These are phyloP conservation scores for Stomatorhinus walkeri DNA, from an alignment of 2,797 vertebrate species.

Conservation along the genomic window DNA sequence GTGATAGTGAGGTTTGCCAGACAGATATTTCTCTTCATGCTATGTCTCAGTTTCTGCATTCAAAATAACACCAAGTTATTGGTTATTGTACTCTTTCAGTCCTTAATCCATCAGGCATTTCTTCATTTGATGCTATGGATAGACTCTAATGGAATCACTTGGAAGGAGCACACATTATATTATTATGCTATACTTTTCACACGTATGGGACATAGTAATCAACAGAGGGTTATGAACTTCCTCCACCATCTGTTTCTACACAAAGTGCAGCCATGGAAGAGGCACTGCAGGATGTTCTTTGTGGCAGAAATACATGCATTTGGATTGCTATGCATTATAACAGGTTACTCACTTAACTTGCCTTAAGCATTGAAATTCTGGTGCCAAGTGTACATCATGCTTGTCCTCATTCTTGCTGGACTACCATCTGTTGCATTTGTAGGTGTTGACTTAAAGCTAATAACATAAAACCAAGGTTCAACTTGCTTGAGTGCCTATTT, in stretches of 20 bases:
- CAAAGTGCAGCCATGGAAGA: neutral
- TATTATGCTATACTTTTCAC: neutral
- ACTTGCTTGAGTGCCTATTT: neutral
- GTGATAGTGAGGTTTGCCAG: neutral
- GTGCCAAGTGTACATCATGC: neutral
- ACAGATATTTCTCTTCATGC: neutral
- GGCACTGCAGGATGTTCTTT: neutral
- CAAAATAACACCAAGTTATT: neutral
- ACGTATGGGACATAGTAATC: neutral
- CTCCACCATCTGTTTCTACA: slow-evolving; percentile 1
- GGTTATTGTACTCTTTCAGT: neutral
- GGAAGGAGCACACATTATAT: neutral
- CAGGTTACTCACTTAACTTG: neutral
- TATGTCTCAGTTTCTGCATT: neutral
- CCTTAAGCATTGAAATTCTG: neutral
- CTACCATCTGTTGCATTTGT: neutral
- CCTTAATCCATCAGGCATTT: neutral
- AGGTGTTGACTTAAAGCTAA: neutral
- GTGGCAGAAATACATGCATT: neutral
- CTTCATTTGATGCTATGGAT: neutral
- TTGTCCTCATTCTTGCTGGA: neutral
- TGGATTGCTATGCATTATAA: neutral
- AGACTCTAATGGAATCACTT: neutral
- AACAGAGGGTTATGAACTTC: neutral
- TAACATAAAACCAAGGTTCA: neutral